Evolutionary conservation across 2,888 invertebrate species (phyloP).

Genomic region (Sinodicranocentrus sp.): DNA sequence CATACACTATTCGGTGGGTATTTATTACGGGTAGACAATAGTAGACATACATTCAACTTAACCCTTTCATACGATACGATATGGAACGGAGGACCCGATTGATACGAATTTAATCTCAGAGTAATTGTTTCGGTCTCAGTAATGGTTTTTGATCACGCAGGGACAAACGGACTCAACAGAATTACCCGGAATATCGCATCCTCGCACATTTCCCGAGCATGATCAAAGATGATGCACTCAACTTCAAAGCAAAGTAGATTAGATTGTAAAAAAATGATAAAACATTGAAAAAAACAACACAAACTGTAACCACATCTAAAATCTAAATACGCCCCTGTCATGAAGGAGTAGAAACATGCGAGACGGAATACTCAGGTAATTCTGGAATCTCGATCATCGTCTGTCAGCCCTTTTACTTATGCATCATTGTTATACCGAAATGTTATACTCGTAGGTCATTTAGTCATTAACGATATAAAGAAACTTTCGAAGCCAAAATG

Average conservation of each 20-base stretch:
- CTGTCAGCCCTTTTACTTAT: constrained; percentile 46
- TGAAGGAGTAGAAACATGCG: not conserved
- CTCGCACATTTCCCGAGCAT: constrained; percentile 8
- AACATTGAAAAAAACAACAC: no score
- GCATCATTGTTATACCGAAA: no score
- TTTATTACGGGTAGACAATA: no score
- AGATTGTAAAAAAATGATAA: no score
- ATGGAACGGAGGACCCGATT: not conserved
- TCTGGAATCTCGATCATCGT: not conserved
- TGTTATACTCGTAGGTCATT: no score
- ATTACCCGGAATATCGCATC: not conserved
- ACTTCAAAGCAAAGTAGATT: constrained; percentile 18
- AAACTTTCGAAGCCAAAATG: no score
- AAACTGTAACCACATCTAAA: no score
- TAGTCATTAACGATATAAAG: no score
- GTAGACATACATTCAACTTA: no score
- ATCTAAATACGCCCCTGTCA: no score
- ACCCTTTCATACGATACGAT: no score
- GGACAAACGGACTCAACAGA: constrained; percentile 40
- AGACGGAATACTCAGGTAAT: not conserved
- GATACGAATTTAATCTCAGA: not conserved
- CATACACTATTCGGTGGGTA: no score
- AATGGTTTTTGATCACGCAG: constrained; percentile 54
- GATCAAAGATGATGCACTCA: constrained; percentile 23
- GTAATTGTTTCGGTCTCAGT: constrained; percentile 36